Evolutionary conservation across 2,888 invertebrate species (phyloP), one percentile per base, ranked within the genome.

Genomic region (Cistogaster globosa): DNA sequence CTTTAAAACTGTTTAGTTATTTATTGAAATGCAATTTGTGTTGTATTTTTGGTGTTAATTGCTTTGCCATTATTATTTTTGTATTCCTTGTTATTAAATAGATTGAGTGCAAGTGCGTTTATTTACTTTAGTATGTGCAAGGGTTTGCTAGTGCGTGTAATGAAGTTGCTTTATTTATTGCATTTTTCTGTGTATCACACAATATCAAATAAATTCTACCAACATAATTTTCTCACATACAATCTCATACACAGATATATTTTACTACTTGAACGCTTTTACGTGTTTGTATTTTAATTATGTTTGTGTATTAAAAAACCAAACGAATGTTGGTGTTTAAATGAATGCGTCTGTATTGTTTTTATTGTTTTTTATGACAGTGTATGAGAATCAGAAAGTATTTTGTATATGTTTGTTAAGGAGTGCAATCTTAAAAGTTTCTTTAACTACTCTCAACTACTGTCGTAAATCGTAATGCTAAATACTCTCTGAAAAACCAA

Each of bases 11-110:
- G 78, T 82, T 85, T 32, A 32, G 32, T 32, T 85, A 85, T 85
- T 85, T 85, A 85, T 85, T 85, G 85, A 85, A 82, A 85, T 82
- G 78, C 82, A 85, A 85, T 82, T 85, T 85, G 63, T 74, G 58
- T 81, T 78, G 63, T 78, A 82, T 82, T 76, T 53, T 82, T 82
- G 78, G 85, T 82, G 85, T 85, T 85, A 85, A 85, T 85, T 85
- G 85, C 85, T 82, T 75, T 82, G 85, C 85, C 67, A 78, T 60
- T 79, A 51, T 74, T 80, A 26, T 72, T 79, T 57, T 57, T 72
- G 38, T 79, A 22, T 55, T 68, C 76, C 62, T 77, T 58, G 76
- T 65, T 82, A 58, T 82, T 57, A 63, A 57, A 69, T 48, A 69
- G 69, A 38, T 42, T 60, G 51, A 38, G 60, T 6, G 32, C 42